These are phyloP conservation scores for Micoletzkya japonica DNA, from an alignment of 2,888 invertebrate genomes.

Conservation along the genomic window DNA sequence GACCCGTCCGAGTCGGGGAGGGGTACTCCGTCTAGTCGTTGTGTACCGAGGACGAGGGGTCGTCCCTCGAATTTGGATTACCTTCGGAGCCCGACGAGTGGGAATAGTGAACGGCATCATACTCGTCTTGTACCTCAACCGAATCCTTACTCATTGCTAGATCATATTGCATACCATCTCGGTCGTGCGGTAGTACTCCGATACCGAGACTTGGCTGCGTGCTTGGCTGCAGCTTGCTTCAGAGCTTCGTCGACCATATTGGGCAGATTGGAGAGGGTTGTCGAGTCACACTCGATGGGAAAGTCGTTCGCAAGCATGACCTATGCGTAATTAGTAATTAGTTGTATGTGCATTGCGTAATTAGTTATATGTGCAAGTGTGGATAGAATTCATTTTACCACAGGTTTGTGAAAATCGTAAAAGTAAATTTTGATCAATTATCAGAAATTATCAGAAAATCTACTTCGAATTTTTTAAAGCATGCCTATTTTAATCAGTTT, in stretches of 20 bases:
- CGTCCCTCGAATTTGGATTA: background rate
- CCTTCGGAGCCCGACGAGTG: background rate
- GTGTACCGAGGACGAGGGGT: conserved; percentile 2
- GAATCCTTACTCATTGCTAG: background rate
- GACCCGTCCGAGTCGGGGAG: conserved; percentile 1
- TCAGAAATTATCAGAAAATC: no score
- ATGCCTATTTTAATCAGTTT: no score
- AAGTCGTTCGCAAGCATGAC: conserved; percentile 24
- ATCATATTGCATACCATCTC: conserved; percentile 4
- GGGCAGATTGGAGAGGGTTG: background rate
- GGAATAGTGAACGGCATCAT: conserved; percentile 20
- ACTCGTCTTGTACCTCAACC: conserved; percentile 7
- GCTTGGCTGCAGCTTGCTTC: background rate
- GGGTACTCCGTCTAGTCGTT: background rate
- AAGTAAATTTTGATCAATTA: no score
- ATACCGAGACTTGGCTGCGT: background rate
- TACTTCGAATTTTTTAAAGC: no score
- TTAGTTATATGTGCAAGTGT: no score
- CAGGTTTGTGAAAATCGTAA: no score
- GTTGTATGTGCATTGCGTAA: no score
- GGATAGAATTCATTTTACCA: no score
- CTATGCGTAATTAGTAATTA: no score
- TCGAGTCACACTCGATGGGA: conserved; percentile 21
- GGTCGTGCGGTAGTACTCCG: conserved; percentile 4
- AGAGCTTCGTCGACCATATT: conserved; percentile 15